Percentiles rank a stretch among this genome's conserved stretches.
phyloP scores from a whole-genome alignment of 2,113 vertebrate genomes.

The Brachyhypopomus gauderio region DNA sequence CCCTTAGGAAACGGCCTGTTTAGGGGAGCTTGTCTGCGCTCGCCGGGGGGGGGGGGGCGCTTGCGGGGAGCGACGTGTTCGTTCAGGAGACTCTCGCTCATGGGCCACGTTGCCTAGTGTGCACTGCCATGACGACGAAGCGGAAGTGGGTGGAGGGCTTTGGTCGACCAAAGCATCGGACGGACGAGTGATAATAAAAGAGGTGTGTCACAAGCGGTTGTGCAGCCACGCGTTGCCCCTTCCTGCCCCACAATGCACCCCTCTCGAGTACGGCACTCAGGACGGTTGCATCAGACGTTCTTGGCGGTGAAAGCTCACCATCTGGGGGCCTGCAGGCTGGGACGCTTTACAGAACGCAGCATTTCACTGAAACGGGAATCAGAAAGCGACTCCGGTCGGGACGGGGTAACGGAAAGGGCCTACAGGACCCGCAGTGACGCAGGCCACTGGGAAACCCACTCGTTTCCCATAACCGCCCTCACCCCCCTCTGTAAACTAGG shows the following conservation, averaged over 20 bases:
- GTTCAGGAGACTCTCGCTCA: too few species aligned
- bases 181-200: background rate
- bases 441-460: constrained; percentile 51
- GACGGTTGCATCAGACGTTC: constrained; percentile 1
- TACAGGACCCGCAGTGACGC: background rate
- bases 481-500: constrained; percentile 44
- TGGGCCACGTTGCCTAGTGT: too few species aligned
- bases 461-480: constrained; percentile 8
- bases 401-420: background rate
- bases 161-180: too few species aligned
- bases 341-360: background rate
- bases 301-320: background rate
- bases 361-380: constrained; percentile 8
- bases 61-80: background rate
- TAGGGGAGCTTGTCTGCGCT: background rate
- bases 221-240: background rate
- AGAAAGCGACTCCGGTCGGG: background rate
- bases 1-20: background rate
- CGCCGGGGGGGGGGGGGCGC: background rate
- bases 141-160: too few species aligned
- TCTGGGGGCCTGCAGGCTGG: background rate
- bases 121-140: too few species aligned
- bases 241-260: too few species aligned
- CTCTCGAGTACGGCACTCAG: background rate
- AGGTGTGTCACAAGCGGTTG: background rate